Conservation (phyloP, 1,140 invertebrate genomes). For the Rhizoglyphus robini region DNA sequence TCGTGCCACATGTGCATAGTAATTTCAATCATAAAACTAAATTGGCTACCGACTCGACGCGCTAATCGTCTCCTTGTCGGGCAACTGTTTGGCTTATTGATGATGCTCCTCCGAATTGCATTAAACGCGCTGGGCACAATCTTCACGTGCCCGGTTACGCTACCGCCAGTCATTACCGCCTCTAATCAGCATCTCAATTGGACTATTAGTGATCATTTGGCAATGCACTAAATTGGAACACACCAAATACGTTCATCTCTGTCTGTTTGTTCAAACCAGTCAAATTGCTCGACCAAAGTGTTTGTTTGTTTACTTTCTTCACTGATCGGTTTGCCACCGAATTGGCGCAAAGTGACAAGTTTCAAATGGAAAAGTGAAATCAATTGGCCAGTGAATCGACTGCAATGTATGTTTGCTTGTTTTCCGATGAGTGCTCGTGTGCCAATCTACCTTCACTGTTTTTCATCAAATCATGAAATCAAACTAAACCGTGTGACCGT, state of each 20-base stretch:
- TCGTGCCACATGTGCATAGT: conserved; percentile 1
- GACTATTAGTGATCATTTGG: conserved; percentile 4
- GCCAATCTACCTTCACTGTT: no score
- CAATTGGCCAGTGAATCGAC: no score
- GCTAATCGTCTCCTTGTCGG: background rate
- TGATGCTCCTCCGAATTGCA: background rate
- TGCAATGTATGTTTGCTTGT: no score
- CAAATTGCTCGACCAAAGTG: no score
- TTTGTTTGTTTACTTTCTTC: no score
- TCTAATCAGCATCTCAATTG: background rate
- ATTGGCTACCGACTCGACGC: conserved; percentile 7
- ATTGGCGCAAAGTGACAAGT: no score
- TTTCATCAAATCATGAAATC: no score
- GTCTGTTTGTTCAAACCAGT: conserved; percentile 1
- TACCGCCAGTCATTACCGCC: conserved; percentile 7
- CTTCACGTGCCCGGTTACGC: conserved; percentile 13
- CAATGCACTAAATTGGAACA: background rate
- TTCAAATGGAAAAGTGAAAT: no score
- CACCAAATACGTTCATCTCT: background rate
- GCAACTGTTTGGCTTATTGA: conserved; percentile 7
- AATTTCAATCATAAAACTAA: conserved; percentile 2
- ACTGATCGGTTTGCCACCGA: no score
- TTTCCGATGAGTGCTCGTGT: no score
- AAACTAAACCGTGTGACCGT: no score
- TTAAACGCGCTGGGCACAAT: background rate